Evolutionary conservation across 2,888 invertebrate genomes (phyloP).

Genomic region (Perizoma affinitatum): DNA sequence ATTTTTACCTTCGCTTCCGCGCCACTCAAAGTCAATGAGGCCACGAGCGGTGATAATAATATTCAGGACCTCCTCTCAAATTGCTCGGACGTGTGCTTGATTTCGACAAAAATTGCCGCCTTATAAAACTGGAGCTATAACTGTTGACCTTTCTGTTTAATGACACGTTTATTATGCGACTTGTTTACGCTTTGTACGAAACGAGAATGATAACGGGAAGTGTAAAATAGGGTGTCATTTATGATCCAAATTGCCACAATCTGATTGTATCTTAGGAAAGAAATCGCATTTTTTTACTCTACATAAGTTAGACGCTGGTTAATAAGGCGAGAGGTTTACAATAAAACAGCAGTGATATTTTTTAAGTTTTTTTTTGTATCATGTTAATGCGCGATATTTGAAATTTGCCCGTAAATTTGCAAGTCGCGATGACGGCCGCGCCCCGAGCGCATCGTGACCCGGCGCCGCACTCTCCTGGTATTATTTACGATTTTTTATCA

Average conservation of each 20-base stretch:
- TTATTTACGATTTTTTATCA: slow-evolving; percentile 80
- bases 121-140: slow-evolving; percentile 58
- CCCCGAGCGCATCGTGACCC: slow-evolving; percentile 78
- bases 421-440: slow-evolving; percentile 72
- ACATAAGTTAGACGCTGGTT: neutral
- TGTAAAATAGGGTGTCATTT: slow-evolving; percentile 30
- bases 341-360: slow-evolving; percentile 21
- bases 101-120: slow-evolving; percentile 58
- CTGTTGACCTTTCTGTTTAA: slow-evolving; percentile 61
- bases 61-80: slow-evolving; percentile 65
- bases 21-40: slow-evolving; percentile 55
- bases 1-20: slow-evolving; percentile 58
- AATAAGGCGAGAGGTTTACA: neutral
- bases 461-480: slow-evolving; percentile 68
- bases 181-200: slow-evolving; percentile 36
- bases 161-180: slow-evolving; percentile 45
- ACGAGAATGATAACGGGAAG: slow-evolving; percentile 37
- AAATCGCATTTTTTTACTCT: too few species aligned
- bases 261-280: slow-evolving; percentile 2
- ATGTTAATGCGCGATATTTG: slow-evolving; percentile 61
- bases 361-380: slow-evolving; percentile 57
- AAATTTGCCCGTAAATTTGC: slow-evolving; percentile 70
- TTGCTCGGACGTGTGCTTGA: slow-evolving; percentile 65
- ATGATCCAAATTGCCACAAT: slow-evolving; percentile 7
- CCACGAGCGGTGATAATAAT: slow-evolving; percentile 58